Base-by-base conservation (phyloP, 2,888 invertebrate species). In the Lepidonotus clava region DNA sequence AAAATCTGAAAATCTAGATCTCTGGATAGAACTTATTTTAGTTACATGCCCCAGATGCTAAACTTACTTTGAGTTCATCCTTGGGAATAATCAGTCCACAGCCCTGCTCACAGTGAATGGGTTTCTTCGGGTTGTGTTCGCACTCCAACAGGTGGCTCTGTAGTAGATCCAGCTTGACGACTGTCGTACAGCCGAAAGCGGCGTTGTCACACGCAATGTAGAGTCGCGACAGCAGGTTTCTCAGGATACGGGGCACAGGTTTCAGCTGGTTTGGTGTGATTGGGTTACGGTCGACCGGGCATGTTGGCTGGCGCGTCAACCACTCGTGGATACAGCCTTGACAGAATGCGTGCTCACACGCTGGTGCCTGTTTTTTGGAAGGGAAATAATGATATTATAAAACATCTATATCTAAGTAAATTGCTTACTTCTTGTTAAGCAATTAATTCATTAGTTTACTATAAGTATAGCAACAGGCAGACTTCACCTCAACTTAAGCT, bases 311-410 rank as follows among this genome's bases (percentile, higher is more conserved):
- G 84, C 97, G 96, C 89, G 97, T 97, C 90, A 98, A 96, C 98
- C 98, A 99, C 95, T 98, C 98, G 88, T 97, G 97, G 91, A 99
- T 99, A 94, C 98, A 99, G 83, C 96, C 96, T 91, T 92, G 96
- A 94, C 98, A 99, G 95, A 98, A 99, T 86, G 98, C 98, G 95
- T 99, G 98, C 94, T 99, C 98, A 95, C 98, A 99, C 91, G 96
- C 96, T 84, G 98, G 98, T 86, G 98, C 98, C 98, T 98, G 94
- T n/a, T n/a, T n/a, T n/a, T n/a, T n/a, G n/a, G n/a, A n/a, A n/a
- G n/a, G n/a, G n/a, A n/a, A n/a, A n/a, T n/a, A n/a, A n/a, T n/a
- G n/a, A n/a, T n/a, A n/a, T n/a, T n/a, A n/a, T n/a, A n/a, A n/a
- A n/a, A n/a, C n/a, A n/a, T n/a, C n/a, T n/a, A n/a, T n/a, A n/a